Evolutionary conservation across 2,797 vertebrate species (phyloP), one percentile per base, ranked within the genome.

Genomic region (Florisuga fusca): DNA sequence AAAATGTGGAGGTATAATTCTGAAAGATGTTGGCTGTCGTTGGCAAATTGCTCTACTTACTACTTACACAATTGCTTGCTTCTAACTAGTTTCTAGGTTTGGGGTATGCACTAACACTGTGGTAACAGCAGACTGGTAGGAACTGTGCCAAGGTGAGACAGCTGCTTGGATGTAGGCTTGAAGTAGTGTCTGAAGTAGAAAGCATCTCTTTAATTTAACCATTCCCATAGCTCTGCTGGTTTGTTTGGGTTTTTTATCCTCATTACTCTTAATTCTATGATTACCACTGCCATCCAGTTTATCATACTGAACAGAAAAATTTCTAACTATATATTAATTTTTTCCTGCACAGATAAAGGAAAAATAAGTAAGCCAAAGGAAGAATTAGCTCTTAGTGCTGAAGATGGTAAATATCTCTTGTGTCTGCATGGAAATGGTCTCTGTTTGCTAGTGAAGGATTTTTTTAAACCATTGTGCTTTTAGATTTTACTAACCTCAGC

Each of bases 381-480:
- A 95, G 97, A 98, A 84, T 97, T 98, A 83, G 97, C 98, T 91
- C 98, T 95, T 96, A 99, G 98, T 98, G 97, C 98, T 92, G 98
- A 98, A 97, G 98, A 99, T 98, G 98, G 98, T 99, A 98, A 97
- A 97, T 97, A 98, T 96, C 48, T 96, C 94, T 73, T 94, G 92
- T 96, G n/a, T 95, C 63, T 98, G 96, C 97, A 96, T 98, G 98
- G 94, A 81, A 95, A 12, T 48, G 27, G 59, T 23, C 5, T 89
- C 23, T 85, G n/a, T 86, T 94, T 77, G 19, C 33, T 76, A 79
- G 21, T 31, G 36, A 59, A 83, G 29, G 12, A 29, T 19, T 61
- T 20, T 62, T 64, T 20, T n/a, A 81, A 58, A 7, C 18, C 43
- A 7, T 55, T 64, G 7, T 4, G 3, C 3, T 78, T 69, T 63